Evolutionary conservation across 2,888 invertebrate genomes (phyloP).

Genomic region (Volucella inflata): DNA sequence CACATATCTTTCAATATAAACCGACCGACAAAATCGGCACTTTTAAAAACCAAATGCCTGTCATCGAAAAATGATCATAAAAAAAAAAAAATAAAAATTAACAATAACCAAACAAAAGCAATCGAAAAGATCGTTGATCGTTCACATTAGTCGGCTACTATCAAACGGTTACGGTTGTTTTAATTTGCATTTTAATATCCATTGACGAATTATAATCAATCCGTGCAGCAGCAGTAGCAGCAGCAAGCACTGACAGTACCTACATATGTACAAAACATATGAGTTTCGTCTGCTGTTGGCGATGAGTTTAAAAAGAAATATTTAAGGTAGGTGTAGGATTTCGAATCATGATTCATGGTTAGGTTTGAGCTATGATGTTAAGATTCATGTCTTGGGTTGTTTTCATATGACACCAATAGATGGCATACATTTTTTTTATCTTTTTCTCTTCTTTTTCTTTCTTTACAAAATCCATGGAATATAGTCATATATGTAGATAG

Average conservation of each 20-base stretch:
- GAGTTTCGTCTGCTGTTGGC: neutral
- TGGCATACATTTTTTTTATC: slow-evolving; percentile 17
- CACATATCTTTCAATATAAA: slow-evolving; percentile 33
- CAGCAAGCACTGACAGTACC: neutral
- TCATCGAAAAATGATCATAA: slow-evolving; percentile 12
- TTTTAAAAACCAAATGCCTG: neutral
- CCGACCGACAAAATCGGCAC: slow-evolving; percentile 45
- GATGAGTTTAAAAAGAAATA: slow-evolving; percentile 1
- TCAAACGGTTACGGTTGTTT: slow-evolving; percentile 64
- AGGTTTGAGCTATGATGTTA: slow-evolving; percentile 30
- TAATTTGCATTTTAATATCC: slow-evolving; percentile 65
- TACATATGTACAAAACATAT: too few species aligned
- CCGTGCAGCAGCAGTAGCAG: slow-evolving; percentile 31
- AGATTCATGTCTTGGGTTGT: slow-evolving; percentile 55
- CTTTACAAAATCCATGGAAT: neutral
- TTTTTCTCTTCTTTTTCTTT: neutral
- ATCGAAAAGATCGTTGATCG: slow-evolving; percentile 41
- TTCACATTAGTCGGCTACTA: slow-evolving; percentile 45
- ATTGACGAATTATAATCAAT: slow-evolving; percentile 63
- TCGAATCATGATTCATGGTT: slow-evolving; percentile 38
- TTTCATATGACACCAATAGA: slow-evolving; percentile 53
- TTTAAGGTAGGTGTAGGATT: slow-evolving; percentile 2
- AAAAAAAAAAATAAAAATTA: slow-evolving; percentile 12
- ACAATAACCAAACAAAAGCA: slow-evolving; percentile 4
- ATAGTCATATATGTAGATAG: neutral